Base-by-base conservation (phyloP, 1,140 invertebrate genomes). In the Hyphantria cunea region DNA sequence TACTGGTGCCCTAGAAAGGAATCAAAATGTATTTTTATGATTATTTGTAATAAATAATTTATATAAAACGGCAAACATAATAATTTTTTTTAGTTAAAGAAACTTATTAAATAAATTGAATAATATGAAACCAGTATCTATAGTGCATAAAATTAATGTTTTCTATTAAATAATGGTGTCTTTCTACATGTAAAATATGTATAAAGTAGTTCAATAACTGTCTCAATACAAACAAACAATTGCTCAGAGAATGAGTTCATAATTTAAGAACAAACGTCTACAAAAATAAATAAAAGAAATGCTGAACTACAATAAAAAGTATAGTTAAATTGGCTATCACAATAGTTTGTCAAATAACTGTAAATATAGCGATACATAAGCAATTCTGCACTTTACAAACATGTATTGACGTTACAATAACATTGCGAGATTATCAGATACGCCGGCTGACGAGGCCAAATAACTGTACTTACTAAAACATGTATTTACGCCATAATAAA, bases 381-480 rank as follows among this genome's bases (percentile, higher is more conserved):
- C 14, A 44, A 44, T 47, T 4, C 11, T 45, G 47, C 42, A 44
- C 48, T 59, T 55, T 61, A 50, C 67, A 71, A 65, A 55, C 66
- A 54, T 3, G 47, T 60, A 49, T 59, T 60, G 63, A 71, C 60
- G 72, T 68, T 66, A 71, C 60, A 74, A 82, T 79, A 80, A 78
- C 74, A 76, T 66, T 64, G 61, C 60, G 59, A 52, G 53, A 8
- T 51, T 41, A 14, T 39, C 6, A 45, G 15, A 62, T 37, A 71
- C 63, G 68, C 75, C 77, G 82, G 72, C 59, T 49, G 47, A 67
- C 48, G 78, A 66, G 76, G 73, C 33, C 71, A 76, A 58, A 48
- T 86, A 86, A 84, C 80, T 74, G 82, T 83, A 79, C 58, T 45
- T 66, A 14, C 60, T 64, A 72, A 69, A 70, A 68, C 15, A 72